Evolutionary conservation across 2,888 invertebrate genomes (phyloP), one percentile per base, ranked within the genome.

Genomic region (Leuctra nigra): DNA sequence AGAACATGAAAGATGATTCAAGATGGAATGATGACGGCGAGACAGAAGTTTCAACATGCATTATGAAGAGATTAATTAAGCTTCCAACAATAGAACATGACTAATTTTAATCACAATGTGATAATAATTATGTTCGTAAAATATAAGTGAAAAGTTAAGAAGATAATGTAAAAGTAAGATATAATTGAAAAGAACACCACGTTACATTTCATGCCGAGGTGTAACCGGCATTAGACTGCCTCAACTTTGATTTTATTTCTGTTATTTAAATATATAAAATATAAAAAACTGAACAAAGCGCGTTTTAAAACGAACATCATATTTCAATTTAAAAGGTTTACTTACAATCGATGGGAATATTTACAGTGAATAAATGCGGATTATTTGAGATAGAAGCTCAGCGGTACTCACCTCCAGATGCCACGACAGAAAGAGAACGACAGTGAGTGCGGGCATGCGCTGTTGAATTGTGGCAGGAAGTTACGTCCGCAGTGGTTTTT

Each of bases 371-470:
- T 50, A 41, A 16, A 29, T 20, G 44, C 41, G 44, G 57, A 58
- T 58, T 47, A 18, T 41, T 50, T 56, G 39, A 36, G 36, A 38
- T 25, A 20, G 16, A 25, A 36, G 14, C 20, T 39, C 22, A 35
- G 18, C 36, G 18, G 38, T 64, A 67, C 68, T 66, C 67, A 68
- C 68, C 67, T 68, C 65, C 65, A 65, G 64, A 63, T 67, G 66
- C 66, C 68, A 68, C 67, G 66, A 66, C 66, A 68, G 66, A 68
- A 68, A 69, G 68, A 68, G 69, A 65, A 63, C 65, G 68, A 67
- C 63, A 61, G 59, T 57, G 56, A 56, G 58, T 62, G 59, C 58
- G 61, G 54, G 56, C 64, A 64, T 65, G 65, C 66, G 67, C 65
- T 56, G 59, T 55, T 56, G 50, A 29, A 29, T 29, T 11, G 11